A percentile compares a stretch with the other conserved stretches of the same genome.
Conservation (phyloP, 2,888 invertebrate genomes). For the Frankliniella fusca region DNA sequence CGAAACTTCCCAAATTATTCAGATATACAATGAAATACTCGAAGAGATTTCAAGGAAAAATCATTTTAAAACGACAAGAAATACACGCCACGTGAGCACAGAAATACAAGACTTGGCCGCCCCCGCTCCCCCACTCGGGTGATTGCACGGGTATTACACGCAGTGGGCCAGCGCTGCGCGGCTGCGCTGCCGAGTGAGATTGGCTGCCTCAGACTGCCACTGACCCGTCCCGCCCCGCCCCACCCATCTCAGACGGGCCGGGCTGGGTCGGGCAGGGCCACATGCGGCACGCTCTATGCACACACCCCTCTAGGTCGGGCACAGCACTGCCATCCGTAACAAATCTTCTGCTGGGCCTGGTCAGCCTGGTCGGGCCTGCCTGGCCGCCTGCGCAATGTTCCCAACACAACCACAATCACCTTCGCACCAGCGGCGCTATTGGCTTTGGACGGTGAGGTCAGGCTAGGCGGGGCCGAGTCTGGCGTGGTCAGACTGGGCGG, state of each 20-base stretch:
- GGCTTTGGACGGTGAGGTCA: background rate
- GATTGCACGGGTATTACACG: no score
- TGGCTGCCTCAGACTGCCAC: background rate
- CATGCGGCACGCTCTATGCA: background rate
- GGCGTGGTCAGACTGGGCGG: background rate
- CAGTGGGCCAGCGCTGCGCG: background rate
- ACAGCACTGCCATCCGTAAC: no score
- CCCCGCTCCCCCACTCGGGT: no score
- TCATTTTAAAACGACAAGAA: no score
- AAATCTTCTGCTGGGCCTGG: background rate
- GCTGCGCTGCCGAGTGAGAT: no score
- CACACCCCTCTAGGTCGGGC: no score
- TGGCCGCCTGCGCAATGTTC: background rate
- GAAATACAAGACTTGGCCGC: no score
- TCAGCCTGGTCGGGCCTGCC: background rate
- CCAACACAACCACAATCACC: background rate
- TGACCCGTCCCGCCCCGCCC: background rate
- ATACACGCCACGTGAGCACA: no score
- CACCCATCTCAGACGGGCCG: background rate
- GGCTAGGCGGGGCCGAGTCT: background rate
- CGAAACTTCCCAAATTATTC: no score
- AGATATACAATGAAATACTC: no score
- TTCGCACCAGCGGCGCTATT: background rate
- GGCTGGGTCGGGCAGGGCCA: no score
- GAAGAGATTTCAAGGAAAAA: no score